These are phyloP conservation scores for Redunca redunca DNA, from an alignment of 2,113 vertebrate genomes.

Conservation along the genomic window DNA sequence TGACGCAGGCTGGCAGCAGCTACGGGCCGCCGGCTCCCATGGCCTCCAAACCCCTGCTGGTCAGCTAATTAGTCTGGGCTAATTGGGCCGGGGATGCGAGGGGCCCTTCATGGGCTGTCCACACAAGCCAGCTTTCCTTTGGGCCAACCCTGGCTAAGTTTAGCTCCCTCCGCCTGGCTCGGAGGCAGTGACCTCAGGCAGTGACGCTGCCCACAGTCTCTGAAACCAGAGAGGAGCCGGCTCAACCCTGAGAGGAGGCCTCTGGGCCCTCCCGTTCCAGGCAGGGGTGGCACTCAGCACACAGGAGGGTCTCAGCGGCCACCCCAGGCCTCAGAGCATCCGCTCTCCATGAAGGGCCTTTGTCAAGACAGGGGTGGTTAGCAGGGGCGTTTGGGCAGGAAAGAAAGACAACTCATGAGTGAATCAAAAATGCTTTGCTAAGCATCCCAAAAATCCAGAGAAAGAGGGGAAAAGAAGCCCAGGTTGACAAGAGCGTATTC, in stretches of 20 bases:
- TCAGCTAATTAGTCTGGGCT: background rate
- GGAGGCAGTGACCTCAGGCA: background rate
- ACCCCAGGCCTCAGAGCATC: background rate
- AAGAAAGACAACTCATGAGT: background rate
- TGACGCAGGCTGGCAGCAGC: background rate
- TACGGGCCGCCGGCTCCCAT: background rate
- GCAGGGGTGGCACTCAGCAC: background rate
- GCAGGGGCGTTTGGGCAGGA: background rate
- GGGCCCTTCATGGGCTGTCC: background rate
- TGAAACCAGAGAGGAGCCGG: background rate
- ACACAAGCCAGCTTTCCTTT: background rate
- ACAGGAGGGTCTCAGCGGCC: rapidly evolving
- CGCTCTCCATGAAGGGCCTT: background rate
- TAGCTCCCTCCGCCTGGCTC: background rate
- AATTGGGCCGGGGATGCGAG: background rate
- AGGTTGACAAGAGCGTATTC: too few species aligned
- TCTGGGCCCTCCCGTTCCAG: background rate
- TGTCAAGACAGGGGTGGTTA: background rate
- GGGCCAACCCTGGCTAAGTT: background rate
- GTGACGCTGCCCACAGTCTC: background rate
- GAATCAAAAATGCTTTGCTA: conserved; percentile 18
- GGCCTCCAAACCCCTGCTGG: background rate
- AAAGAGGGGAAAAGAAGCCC: background rate
- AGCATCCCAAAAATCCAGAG: background rate
- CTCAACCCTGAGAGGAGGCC: background rate